Base-by-base conservation (phyloP, 2,888 invertebrate species). In the Galerucella nymphaeae region DNA sequence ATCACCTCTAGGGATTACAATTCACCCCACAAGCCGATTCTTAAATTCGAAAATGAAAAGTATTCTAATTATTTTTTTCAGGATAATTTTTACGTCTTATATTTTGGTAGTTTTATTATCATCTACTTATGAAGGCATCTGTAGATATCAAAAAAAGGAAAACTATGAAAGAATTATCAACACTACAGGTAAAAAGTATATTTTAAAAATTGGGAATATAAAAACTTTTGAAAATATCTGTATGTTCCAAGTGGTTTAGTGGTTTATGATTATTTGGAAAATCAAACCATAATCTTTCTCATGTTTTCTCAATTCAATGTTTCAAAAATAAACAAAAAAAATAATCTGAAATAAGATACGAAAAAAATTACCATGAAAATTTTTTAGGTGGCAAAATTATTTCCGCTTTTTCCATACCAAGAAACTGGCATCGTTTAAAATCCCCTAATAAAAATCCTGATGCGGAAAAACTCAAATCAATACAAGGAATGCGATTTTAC, bases 401-500 rank as follows among this genome's bases (percentile, higher is more conserved):
- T 18, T 18, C 74, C 8, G 75, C 76, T 42, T 82, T 82, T 64
- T 82, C 82, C 0, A 63, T 82, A 50, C 76, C 77, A 4, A 77
- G 72, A 20, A 81, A 81, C 58, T 82, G 79, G 75, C 55, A 79
- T 48, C 75, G 81, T 5, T 65, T 82, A 41, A 78, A 20, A 45
- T 67, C 73, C 3, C 50, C 66, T 10, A 77, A 73, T 16, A 66
- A 71, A 11, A 78, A 69, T 71, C 45, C 76, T 16, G 80, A 83
- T 65, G 72, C 72, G 13, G 66, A 74, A 68, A 78, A 81, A 68
- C 65, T 83, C 4, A 73, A 75, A 64, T 79, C 75, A 30, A 82
- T 83, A 16, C 81, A 83, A 74, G 83, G 83, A 16, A 78, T 83
- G 1, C 74, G 83, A 63, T 82, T 82, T 70, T 80, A 77, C 65